A percentile compares a stretch with the other conserved stretches of the same genome.
Evolutionary conservation across 2,797 vertebrate genomes (phyloP).

Genomic region (Protonibea diacanthus): DNA sequence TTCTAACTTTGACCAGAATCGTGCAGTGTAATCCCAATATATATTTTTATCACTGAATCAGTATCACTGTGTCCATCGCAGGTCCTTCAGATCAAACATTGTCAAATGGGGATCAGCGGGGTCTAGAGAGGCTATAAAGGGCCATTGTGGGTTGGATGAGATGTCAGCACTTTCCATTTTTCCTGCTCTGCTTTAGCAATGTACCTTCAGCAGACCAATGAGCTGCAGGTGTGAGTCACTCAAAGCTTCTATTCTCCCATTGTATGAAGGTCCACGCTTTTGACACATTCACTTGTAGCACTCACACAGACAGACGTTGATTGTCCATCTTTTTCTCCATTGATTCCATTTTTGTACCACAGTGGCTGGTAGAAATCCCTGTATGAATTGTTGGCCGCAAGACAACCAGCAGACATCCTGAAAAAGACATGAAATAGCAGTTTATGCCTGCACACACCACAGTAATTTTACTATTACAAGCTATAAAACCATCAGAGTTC

Average conservation of each 20-base stretch:
- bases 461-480: no score
- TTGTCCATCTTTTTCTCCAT: no score
- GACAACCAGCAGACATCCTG: no score
- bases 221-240: slow-evolving; percentile 51
- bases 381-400: no score
- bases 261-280: slow-evolving; percentile 31
- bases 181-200: slow-evolving; percentile 10
- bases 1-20: not conserved
- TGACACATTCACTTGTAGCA: not conserved
- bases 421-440: no score
- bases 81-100: not conserved
- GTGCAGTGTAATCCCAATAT: not conserved
- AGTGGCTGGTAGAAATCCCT: no score
- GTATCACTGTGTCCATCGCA: not conserved
- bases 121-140: slow-evolving; percentile 7
- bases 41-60: not conserved
- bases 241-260: slow-evolving; percentile 28
- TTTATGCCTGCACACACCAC: not conserved
- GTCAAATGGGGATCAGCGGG: not conserved
- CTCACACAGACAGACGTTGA: no score
- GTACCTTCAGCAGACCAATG: slow-evolving; percentile 16
- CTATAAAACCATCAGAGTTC: no score
- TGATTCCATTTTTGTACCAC: no score
- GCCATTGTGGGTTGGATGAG: slow-evolving; percentile 20
- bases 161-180: slow-evolving; percentile 25